Conservation (phyloP, 1,140 invertebrate genomes). For the Apis laboriosa region DNA sequence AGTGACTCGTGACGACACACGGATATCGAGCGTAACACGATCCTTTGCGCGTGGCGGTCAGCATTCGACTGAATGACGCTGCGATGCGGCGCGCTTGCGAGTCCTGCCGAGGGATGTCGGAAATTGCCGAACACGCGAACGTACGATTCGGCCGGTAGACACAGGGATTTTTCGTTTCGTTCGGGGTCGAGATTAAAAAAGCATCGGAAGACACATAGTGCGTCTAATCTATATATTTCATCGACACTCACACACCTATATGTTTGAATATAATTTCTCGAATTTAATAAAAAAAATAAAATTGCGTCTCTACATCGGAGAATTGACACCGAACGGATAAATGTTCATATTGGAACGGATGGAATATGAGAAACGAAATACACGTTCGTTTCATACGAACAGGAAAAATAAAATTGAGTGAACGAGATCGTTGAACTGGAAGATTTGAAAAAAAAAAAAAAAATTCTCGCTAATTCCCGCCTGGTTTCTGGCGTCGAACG, state of each 20-base stretch:
- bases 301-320: background rate
- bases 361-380: background rate
- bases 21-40: conserved; percentile 36
- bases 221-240: background rate
- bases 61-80: conserved; percentile 65
- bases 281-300: background rate
- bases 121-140: conserved; percentile 51
- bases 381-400: background rate
- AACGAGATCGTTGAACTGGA: background rate
- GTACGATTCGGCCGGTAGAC: conserved; percentile 1
- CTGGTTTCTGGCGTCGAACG: background rate
- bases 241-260: background rate
- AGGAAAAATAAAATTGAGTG: background rate
- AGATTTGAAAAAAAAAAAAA: background rate
- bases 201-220: background rate
- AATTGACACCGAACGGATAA: background rate
- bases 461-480: background rate
- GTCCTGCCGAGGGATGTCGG: conserved; percentile 52
- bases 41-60: conserved; percentile 61
- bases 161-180: conserved; percentile 26
- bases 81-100: conserved; percentile 40
- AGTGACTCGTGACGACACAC: conserved; percentile 33
- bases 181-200: background rate
- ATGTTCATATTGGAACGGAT: background rate
- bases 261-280: background rate